Base-by-base conservation (phyloP, 2,888 invertebrate genomes). In the Mythimna albipuncta region DNA sequence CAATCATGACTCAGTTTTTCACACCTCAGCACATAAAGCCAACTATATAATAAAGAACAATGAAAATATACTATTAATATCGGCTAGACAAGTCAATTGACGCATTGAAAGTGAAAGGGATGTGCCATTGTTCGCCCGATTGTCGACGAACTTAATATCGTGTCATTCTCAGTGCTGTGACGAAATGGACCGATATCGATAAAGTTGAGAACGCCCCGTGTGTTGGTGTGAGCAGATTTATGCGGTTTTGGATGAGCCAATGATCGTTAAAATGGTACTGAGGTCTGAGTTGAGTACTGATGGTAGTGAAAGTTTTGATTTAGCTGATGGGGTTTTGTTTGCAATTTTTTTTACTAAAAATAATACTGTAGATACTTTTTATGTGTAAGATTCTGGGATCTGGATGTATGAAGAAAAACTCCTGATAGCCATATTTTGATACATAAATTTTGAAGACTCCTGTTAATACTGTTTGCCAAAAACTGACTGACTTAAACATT, bases 81-180 rank as follows among this genome's bases (percentile, higher is more conserved):
- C 62, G 63, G 70, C 83, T 72, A 87, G 87, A 92, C 89, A 89
- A 89, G 87, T 90, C 93, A 93, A 94, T 95, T 92, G 93, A 94
- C 93, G 94, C 92, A 86, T 81, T 85, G 88, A 92, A 93, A 94
- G 95, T 95, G 95, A 95, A 95, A 94, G 95, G 95, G 94, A 94
- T 95, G 80, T 44, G 94, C 89, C 85, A 91, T 92, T 91, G 93
- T 92, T 86, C 83, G 82, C 74, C 84, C 88, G 92, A 90, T 91
- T 92, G 92, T 93, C 92, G 91, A 89, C 91, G 89, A 83, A 79
- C 84, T 89, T 94, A 95, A 95, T 93, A 95, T 94, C 95, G 92
- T 93, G 94, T 94, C 93, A 94, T 94, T 94, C 94, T 93, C 95
- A 94, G 89, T 91, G 90, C 74, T 81, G 87, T 95, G 94, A 87